Evolutionary conservation across 2,888 invertebrate genomes (phyloP), one percentile per base, ranked within the genome.

Genomic region (Mermis nigrescens): DNA sequence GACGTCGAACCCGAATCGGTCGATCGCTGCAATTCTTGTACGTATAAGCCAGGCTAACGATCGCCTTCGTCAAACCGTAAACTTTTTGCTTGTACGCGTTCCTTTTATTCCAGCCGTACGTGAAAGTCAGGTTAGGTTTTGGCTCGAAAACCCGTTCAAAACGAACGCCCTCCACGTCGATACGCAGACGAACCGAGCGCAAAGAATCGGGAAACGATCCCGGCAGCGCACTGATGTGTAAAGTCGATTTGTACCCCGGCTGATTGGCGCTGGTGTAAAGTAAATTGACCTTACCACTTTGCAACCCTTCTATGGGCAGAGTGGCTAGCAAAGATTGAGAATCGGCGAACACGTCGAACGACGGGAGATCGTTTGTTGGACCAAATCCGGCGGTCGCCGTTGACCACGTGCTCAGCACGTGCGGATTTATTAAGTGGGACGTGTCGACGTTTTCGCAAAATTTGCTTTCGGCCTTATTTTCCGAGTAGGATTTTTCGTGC

Each of bases 51-150:
- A 98, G 94, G 60, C 74, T 74, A 52, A 77, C 77, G 74, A 67
- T 80, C 0, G 92, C 94, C 0, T 86, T 88, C 0, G 92, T 90
- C 0, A 94, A 86, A 15, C 98, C 95, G 69, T 91, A 94, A 4
- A 95, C 94, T 78, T 90, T 91, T 76, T 94, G 92, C 70, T 88
- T 86, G 76, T 95, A 98, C 48, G 92, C 91, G 74, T 98, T 95
- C 63, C 89, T 80, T 74, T 92, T 87, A 75, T 92, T 91, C 98
- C 98, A 99, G 1, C 91, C 87, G 73, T 92, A 98, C 7, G 87
- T 89, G 75, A 92, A 91, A 57, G 86, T 86, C 61, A 98, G 78
- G 72, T 89, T 86, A 0, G 92, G 88, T 75, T 92, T 92, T 0
- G 95, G 92, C 75, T 94, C 94, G 74, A 95, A 92, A 0, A 84